phyloP scores from a whole-genome alignment of 2,888 invertebrate species.

The Lasioglossum vierecki region DNA sequence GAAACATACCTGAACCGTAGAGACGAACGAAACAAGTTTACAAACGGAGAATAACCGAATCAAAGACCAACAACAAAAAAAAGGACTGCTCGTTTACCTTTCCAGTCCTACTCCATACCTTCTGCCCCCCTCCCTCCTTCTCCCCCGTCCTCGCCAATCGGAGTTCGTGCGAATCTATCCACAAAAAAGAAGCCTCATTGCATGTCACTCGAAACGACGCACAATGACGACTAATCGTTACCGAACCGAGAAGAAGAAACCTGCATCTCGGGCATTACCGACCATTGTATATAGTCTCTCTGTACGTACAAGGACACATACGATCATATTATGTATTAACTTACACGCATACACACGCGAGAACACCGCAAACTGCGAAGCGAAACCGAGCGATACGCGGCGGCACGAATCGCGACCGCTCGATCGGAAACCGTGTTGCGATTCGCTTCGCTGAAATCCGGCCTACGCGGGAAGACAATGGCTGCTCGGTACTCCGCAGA shows the following conservation, averaged over 20 bases:
- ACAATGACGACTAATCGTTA: conserved; percentile 45
- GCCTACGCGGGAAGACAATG: neutral
- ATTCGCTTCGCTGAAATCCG: neutral
- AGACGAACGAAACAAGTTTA: neutral
- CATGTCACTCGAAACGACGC: conserved; percentile 51
- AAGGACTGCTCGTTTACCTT: neutral
- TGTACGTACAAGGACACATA: conserved; percentile 36
- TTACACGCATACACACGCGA: conserved; percentile 33
- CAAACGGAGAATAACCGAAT: neutral
- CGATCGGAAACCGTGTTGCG: neutral
- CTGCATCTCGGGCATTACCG: conserved; percentile 37
- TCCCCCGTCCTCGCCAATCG: neutral
- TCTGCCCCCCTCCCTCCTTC: neutral
- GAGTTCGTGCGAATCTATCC: conserved; percentile 30
- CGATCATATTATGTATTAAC: conserved; percentile 31
- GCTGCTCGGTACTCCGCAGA: neutral
- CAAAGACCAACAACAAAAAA: neutral
- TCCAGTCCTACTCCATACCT: neutral
- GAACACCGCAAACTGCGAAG: conserved; percentile 22
- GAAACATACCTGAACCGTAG: conserved; percentile 5
- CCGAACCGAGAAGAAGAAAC: conserved; percentile 22
- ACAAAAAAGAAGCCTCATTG: conserved; percentile 8
- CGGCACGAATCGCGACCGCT: conserved; percentile 11
- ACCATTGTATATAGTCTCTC: conserved; percentile 49
- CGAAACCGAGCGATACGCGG: conserved; percentile 23